A percentile compares a stretch with the other conserved stretches of the same genome.
These are phyloP conservation scores for Cinclus cinclus DNA, from an alignment of 2,113 vertebrate species.

Conservation along the genomic window DNA sequence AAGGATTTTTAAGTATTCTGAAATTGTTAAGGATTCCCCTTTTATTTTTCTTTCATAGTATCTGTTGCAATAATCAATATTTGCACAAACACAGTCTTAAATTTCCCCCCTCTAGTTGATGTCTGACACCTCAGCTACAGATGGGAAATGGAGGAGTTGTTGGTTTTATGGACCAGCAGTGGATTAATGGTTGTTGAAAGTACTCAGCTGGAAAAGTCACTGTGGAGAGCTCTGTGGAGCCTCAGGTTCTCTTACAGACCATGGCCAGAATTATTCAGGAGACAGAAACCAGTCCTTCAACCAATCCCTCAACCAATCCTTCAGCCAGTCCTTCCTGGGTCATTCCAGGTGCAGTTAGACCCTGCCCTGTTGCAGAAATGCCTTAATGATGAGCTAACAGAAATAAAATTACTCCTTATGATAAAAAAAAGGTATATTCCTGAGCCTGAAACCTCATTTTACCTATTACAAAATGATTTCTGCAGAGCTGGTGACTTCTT, in stretches of 20 bases:
- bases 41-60: neutral
- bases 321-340: neutral
- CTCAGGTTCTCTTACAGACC: neutral
- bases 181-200: neutral
- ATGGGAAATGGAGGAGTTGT: neutral
- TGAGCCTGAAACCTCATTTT: neutral
- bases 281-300: neutral
- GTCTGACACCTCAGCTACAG: rapidly evolving
- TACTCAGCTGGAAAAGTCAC: neutral
- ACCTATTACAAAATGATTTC: neutral
- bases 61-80: neutral
- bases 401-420: neutral
- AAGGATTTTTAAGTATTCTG: neutral
- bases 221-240: neutral
- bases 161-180: neutral
- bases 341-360: neutral
- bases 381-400: neutral
- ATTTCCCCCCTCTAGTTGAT: neutral
- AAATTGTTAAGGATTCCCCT: neutral
- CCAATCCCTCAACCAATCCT: neutral
- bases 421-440: neutral
- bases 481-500: neutral
- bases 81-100: neutral
- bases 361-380: neutral
- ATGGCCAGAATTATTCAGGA: neutral